Percentiles rank a stretch among this genome's conserved stretches.
phyloP scores from a whole-genome alignment of 2,888 invertebrate genomes.

The Graphium colonna region DNA sequence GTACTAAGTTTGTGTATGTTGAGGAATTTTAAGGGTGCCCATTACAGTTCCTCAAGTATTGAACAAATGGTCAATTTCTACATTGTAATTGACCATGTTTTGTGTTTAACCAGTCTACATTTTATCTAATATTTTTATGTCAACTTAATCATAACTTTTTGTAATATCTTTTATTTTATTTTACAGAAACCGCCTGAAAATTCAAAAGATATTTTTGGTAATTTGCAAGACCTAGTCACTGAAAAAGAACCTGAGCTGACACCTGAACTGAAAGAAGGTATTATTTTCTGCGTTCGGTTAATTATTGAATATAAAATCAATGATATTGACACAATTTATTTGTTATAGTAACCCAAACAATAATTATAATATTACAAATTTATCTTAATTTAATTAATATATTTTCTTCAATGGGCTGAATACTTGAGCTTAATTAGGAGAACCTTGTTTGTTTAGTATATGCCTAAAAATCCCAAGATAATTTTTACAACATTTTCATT shows the following conservation, averaged over 20 bases:
- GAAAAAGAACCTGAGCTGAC: constrained; percentile 74
- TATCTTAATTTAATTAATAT: no score
- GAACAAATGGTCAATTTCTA: not conserved
- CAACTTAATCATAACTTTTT: not conserved
- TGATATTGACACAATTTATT: no score
- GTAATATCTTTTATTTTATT: constrained; percentile 15
- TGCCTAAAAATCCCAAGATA: no score
- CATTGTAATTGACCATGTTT: no score
- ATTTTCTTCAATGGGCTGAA: no score
- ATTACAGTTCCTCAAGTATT: constrained; percentile 14
- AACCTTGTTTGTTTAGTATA: no score
- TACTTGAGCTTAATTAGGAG: no score
- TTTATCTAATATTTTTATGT: not conserved
- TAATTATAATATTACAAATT: no score
- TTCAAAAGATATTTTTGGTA: constrained; percentile 71
- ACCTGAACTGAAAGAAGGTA: constrained; percentile 84
- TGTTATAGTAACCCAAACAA: no score
- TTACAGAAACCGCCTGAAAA: constrained; percentile 56
- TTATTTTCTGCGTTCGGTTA: not conserved
- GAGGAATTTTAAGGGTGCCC: constrained; percentile 24
- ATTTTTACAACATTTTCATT: no score
- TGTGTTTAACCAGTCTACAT: no score
- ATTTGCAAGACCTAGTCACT: constrained; percentile 69
- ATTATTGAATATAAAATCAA: not conserved
- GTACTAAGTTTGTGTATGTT: not conserved